A percentile compares a stretch with the other conserved stretches of the same genome.
Conservation (phyloP, 1,140 invertebrate species). For the Drosophila oshimai region DNA sequence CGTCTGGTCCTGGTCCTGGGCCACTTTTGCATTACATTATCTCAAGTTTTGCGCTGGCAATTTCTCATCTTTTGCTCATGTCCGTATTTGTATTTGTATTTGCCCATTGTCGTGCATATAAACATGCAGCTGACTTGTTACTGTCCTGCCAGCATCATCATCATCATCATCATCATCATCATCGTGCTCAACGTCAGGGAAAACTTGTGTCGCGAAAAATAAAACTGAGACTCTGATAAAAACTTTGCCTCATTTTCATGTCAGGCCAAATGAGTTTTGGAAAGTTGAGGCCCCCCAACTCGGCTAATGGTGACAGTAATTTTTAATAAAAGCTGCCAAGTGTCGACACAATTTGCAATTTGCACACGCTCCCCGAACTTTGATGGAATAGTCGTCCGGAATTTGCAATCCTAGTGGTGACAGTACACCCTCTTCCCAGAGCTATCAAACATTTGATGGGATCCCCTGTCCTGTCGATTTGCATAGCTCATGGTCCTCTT, state of each 20-base stretch:
- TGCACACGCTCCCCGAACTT: constrained; percentile 12
- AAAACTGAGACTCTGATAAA: constrained; percentile 49
- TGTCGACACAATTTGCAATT: constrained; percentile 35
- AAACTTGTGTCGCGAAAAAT: constrained; percentile 21
- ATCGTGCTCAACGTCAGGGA: constrained; percentile 14
- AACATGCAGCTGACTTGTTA: constrained; percentile 45
- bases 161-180: neutral
- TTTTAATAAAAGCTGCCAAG: constrained; percentile 69
- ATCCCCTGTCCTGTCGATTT: constrained; percentile 18
- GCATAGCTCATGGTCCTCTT: constrained; percentile 23
- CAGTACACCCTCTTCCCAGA: constrained; percentile 14
- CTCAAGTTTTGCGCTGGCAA: constrained; percentile 68
- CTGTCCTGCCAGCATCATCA: constrained; percentile 21
- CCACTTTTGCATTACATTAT: constrained; percentile 74
- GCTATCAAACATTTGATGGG: constrained; percentile 26
- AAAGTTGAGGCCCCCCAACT: constrained; percentile 47
- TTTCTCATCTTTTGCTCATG: constrained; percentile 61
- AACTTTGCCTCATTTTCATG: constrained; percentile 70
- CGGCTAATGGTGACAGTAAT: constrained; percentile 68
- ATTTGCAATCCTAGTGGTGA: constrained; percentile 35
- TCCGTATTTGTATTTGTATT: constrained; percentile 40
- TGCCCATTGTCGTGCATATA: constrained; percentile 51
- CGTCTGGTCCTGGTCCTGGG: constrained; percentile 38
- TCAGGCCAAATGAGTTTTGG: constrained; percentile 69
- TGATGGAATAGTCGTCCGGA: constrained; percentile 13